Evolutionary conservation across 2,888 invertebrate genomes (phyloP).

Genomic region (Megaustenia siamemsis): DNA sequence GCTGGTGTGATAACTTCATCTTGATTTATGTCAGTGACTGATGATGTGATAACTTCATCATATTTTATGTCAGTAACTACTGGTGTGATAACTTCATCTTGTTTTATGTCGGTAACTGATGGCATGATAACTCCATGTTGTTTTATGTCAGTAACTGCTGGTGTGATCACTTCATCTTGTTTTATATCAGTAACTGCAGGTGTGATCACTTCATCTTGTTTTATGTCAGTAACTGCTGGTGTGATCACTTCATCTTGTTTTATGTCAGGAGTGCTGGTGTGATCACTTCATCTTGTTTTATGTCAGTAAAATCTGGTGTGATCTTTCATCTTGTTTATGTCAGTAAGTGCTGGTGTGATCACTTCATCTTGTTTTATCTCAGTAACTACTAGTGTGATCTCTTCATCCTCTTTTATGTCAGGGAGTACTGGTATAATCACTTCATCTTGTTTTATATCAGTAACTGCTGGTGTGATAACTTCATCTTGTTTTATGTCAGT

Average conservation of each 20-base stretch:
- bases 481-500: not conserved
- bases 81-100: not conserved
- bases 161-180: too few relatives aligned
- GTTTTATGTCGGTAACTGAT: not conserved
- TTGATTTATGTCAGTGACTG: not conserved
- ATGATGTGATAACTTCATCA: not conserved
- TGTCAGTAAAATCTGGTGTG: not conserved
- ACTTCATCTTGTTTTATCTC: not conserved
- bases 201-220: not conserved
- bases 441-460: not conserved
- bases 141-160: not conserved
- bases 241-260: not conserved
- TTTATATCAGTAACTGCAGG: too few relatives aligned
- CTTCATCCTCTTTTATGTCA: not conserved
- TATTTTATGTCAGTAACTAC: not conserved
- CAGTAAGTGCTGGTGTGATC: not conserved
- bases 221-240: not conserved
- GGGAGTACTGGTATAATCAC: not conserved
- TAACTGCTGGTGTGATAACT: not conserved
- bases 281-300: not conserved
- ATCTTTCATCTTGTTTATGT: not conserved
- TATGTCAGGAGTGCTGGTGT: not conserved
- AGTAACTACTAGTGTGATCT: not conserved
- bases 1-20: too few relatives aligned
- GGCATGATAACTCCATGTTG: not conserved